A percentile compares a stretch with the other conserved stretches of the same genome.
Conservation (phyloP, 2,113 vertebrate species). For the Stictonetta naevosa region DNA sequence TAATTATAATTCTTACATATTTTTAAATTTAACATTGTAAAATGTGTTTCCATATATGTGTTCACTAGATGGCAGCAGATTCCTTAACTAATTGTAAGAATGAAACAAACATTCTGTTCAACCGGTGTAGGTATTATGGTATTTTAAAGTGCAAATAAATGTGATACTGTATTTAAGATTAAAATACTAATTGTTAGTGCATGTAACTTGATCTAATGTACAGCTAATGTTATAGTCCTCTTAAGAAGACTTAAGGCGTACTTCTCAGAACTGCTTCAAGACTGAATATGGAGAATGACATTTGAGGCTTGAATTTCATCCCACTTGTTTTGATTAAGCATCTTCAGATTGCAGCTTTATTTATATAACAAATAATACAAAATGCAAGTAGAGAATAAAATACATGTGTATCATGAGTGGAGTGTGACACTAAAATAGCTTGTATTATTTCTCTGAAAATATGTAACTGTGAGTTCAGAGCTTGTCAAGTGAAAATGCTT, state of each 20-base stretch:
- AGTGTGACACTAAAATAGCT: background rate
- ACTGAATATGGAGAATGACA: background rate
- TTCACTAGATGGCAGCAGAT: slow-evolving; percentile 73
- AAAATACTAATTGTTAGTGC: background rate
- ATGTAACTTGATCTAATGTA: background rate
- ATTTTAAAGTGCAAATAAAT: background rate
- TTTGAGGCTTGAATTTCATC: background rate
- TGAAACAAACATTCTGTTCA: background rate
- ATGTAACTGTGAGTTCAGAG: background rate
- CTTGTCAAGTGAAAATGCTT: background rate
- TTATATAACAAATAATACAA: background rate
- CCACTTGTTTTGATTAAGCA: background rate
- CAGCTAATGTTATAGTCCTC: background rate
- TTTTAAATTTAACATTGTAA: background rate
- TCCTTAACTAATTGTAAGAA: slow-evolving; percentile 1
- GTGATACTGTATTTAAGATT: background rate
- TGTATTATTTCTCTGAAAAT: background rate
- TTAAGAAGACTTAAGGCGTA: background rate
- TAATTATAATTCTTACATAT: background rate
- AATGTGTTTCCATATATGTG: background rate
- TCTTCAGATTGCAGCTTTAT: background rate
- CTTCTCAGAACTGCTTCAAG: background rate
- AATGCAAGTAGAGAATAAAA: background rate
- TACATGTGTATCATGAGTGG: background rate
- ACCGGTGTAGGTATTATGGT: background rate